Conservation (phyloP, 2,888 invertebrate species). For the Amphipyra berbera region DNA sequence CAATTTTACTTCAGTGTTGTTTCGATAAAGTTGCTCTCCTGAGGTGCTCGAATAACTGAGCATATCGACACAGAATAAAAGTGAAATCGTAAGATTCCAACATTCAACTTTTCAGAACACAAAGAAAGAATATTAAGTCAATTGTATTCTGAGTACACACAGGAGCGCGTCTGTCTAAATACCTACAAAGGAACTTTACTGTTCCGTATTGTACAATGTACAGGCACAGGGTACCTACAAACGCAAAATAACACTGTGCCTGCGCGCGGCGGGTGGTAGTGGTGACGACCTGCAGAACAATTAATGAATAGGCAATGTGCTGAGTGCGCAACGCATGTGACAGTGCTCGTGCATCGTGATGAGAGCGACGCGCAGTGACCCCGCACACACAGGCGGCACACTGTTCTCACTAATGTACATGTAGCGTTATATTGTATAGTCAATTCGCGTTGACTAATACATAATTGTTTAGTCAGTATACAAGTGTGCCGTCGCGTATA, state of each 20-base stretch:
- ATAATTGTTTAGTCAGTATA: conserved; percentile 55
- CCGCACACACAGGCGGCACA: neutral
- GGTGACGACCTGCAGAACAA: conserved; percentile 13
- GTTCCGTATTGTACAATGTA: conserved; percentile 8
- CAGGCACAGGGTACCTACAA: too few relatives aligned
- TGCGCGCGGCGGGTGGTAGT: neutral
- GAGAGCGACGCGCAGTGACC: conserved; percentile 7
- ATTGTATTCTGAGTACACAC: conserved; percentile 7
- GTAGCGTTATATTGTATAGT: conserved; percentile 27
- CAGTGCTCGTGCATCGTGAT: neutral
- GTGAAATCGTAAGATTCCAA: conserved; percentile 18
- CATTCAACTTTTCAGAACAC: conserved; percentile 25
- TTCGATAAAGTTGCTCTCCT: conserved; percentile 23
- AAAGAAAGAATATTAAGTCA: conserved; percentile 35
- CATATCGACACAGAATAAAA: conserved; percentile 7
- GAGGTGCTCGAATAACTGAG: conserved; percentile 20
- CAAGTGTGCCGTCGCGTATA: too few relatives aligned
- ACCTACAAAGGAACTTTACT: neutral
- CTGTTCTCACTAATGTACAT: conserved; percentile 17
- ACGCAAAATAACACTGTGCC: conserved; percentile 5
- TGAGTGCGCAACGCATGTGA: conserved; percentile 8
- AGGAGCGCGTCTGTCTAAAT: neutral
- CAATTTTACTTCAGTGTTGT: conserved; percentile 26
- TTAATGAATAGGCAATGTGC: conserved; percentile 41
- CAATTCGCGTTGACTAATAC: conserved; percentile 48